A percentile compares a stretch with the other conserved stretches of the same genome.
Evolutionary conservation across 2,113 vertebrate species (phyloP).

Genomic region (Myanophis thanlyinensis): DNA sequence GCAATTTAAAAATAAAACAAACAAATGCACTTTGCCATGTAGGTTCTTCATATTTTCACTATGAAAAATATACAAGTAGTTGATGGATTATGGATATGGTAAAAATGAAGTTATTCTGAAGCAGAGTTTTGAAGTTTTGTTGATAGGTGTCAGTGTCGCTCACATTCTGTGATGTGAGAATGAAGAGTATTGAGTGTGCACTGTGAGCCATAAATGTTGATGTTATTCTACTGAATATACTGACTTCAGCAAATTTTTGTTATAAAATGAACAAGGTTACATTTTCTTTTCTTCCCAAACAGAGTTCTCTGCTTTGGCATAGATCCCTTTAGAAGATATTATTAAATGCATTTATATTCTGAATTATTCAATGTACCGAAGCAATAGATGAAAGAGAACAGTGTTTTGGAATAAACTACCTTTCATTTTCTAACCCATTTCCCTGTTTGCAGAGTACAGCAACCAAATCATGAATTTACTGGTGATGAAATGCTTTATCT

Average conservation of each 20-base stretch:
- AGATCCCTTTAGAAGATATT: conserved; percentile 57
- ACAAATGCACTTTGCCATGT: conserved; percentile 6
- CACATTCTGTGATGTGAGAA: conserved; percentile 70
- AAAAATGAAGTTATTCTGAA: conserved; percentile 51
- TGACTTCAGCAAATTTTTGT: conserved; percentile 73
- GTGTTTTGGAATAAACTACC: conserved; percentile 58
- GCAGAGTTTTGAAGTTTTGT: conserved; percentile 58
- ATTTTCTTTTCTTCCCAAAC: conserved; percentile 43
- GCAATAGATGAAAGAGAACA: conserved; percentile 50
- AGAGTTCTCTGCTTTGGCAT: conserved; percentile 56
- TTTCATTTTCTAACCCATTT: conserved; percentile 65
- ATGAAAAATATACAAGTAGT: conserved; percentile 50
- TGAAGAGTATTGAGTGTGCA: conserved; percentile 75
- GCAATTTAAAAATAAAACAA: conserved; percentile 4
- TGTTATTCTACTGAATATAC: conserved; percentile 72
- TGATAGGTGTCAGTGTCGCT: conserved; percentile 72
- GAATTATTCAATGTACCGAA: conserved; percentile 35
- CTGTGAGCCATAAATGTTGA: conserved; percentile 77
- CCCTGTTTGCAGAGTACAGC: conserved; percentile 52
- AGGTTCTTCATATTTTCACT: conserved; percentile 15
- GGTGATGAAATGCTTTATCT: conserved; percentile 7
- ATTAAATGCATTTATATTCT: conserved; percentile 9
- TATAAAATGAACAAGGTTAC: conserved; percentile 69
- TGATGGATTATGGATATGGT: conserved; percentile 27
- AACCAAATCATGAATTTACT: conserved; percentile 11